Percentiles rank a stretch among this genome's conserved stretches.
Conservation (phyloP, 2,113 vertebrate genomes). For the Picathartes gymnocephalus region DNA sequence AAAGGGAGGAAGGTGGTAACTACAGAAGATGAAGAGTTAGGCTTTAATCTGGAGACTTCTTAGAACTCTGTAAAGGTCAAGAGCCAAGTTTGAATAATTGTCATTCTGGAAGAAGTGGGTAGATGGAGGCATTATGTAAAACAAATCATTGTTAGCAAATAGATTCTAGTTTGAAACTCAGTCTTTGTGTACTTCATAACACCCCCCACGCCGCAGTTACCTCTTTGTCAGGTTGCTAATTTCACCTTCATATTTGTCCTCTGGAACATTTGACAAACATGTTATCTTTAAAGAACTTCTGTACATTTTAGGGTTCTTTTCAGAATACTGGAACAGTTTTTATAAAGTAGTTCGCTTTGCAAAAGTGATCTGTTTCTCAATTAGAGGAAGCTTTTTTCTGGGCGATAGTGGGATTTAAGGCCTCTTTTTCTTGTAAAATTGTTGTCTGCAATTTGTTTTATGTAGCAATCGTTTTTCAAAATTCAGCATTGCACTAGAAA, state of each 20-base stretch:
- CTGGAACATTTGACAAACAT: not conserved
- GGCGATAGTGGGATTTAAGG: not conserved
- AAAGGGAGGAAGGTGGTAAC: not conserved
- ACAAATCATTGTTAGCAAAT: not conserved
- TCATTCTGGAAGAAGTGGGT: not conserved
- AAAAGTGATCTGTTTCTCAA: not conserved
- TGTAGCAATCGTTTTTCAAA: not conserved
- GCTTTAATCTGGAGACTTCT: not conserved
- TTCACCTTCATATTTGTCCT: not conserved
- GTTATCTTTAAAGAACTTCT: not conserved
- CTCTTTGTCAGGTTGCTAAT: not conserved
- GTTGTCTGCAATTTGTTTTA: not conserved
- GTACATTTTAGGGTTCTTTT: not conserved
- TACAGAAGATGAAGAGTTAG: not conserved
- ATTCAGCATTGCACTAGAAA: not conserved
- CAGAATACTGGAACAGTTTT: not conserved
- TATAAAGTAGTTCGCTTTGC: not conserved
- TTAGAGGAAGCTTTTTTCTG: not conserved
- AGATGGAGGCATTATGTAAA: not conserved
- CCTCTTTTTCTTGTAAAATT: not conserved
- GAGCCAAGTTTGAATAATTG: not conserved
- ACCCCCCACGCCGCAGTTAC: too few species aligned
- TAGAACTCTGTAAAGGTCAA: not conserved
- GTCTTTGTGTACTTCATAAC: accelerated
- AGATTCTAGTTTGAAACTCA: not conserved